Evolutionary conservation across 1,140 invertebrate genomes (phyloP), one percentile per base, ranked within the genome.

Genomic region (Pantala flavescens): DNA sequence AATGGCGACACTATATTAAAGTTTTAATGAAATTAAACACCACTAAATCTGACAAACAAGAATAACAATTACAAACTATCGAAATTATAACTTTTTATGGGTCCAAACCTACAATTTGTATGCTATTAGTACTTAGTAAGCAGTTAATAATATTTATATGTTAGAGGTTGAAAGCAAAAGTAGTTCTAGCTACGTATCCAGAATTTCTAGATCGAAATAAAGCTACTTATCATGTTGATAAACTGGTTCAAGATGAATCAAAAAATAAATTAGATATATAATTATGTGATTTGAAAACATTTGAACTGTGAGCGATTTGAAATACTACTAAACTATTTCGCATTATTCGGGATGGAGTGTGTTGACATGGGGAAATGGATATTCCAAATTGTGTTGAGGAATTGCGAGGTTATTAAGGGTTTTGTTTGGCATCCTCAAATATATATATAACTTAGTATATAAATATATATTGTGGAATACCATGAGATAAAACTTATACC

Each of bases 51-150:
- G 49, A 63, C 49, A 19, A 21, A 63, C n/a, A 63, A 21, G 3
- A 63, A 63, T 63, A 63, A 63, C 49, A 63, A 63, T 63, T 63
- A 63, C 49, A 63, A 63, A 63, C 49, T 19, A 63, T 63, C 49
- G 49, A 63, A 63, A 63, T 63, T 14, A 63, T 63, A 63, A 63
- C 49, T 21, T 63, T n/a, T n/a, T 63, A 63, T 16, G 49, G 49
- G 49, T 63, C 49, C 49, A 63, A 7, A 63, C 49, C 49, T 63
- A 63, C 49, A 63, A 7, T 63, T 63, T 63, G n/a, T 19, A 63
- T 21, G 14, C 14, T 63, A 16, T 63, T 63, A 19, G 14, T 63
- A 63, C 49, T 63, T 63, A 63, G 49, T 63, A 63, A 63, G 49
- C 49, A 63, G n/a, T 63, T 63, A 63, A 19, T 63, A 21, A 14